Evolutionary conservation across 2,888 invertebrate species (phyloP).

Genomic region (Helicoverpa assulta): DNA sequence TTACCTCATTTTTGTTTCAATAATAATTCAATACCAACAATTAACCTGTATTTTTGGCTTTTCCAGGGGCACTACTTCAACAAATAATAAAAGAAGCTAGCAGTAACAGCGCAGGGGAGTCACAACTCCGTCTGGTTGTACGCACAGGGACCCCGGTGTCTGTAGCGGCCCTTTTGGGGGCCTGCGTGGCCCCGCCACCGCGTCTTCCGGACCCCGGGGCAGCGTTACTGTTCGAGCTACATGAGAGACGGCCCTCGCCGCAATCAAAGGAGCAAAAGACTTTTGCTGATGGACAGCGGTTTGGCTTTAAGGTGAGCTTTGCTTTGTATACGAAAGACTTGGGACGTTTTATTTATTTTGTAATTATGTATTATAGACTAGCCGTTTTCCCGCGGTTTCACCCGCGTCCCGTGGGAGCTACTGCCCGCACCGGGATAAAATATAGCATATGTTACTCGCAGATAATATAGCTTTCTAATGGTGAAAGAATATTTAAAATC

Average conservation of each 20-base stretch:
- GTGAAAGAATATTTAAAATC: no score
- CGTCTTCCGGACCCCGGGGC: slow-evolving; percentile 91
- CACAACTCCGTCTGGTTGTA: slow-evolving; percentile 83
- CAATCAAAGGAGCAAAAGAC: slow-evolving; percentile 77
- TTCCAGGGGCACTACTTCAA: slow-evolving; percentile 87
- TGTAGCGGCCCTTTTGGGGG: slow-evolving; percentile 89
- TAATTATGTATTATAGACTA: no score
- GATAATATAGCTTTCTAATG: no score
- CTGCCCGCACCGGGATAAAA: no score
- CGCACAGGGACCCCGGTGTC: slow-evolving; percentile 92
- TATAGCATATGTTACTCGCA: no score
- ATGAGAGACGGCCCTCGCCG: slow-evolving; percentile 78
- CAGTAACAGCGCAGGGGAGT: slow-evolving; percentile 70
- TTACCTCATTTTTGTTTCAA: no score
- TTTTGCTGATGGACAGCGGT: slow-evolving; percentile 81
- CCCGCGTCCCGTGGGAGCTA: no score
- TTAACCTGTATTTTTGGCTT: not conserved
- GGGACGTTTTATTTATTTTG: no score
- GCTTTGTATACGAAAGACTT: no score
- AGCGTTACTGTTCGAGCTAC: slow-evolving; percentile 89
- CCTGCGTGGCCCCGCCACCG: slow-evolving; percentile 90
- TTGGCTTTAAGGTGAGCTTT: slow-evolving; percentile 81
- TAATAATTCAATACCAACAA: not conserved
- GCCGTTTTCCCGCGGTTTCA: no score
- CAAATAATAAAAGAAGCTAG: slow-evolving; percentile 89